A percentile compares a stretch with the other conserved stretches of the same genome.
These are phyloP conservation scores for Myopa tessellatipennis DNA, from an alignment of 2,888 invertebrate species.

Conservation along the genomic window DNA sequence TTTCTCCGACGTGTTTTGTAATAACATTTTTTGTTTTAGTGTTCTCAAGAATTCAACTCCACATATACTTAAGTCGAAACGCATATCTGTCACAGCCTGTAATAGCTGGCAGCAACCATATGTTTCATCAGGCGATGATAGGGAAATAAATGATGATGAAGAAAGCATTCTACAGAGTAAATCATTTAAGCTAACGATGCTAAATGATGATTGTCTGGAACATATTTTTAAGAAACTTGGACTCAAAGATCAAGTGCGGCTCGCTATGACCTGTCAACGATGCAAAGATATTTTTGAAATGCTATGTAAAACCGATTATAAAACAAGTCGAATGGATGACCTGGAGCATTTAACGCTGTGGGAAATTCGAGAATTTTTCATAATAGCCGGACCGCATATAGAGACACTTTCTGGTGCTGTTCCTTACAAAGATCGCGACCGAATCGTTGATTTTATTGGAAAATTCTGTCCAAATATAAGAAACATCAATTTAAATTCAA, in stretches of 20 bases:
- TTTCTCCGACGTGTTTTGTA: not conserved
- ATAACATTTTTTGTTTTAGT: slow-evolving; percentile 23
- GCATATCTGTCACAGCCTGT: slow-evolving; percentile 38
- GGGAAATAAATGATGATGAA: not conserved
- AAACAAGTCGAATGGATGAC: slow-evolving; percentile 20
- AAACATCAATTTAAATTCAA: slow-evolving; percentile 27
- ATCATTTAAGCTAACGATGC: not conserved
- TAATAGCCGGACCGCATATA: slow-evolving; percentile 38
- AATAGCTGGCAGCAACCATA: slow-evolving; percentile 45
- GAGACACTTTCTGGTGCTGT: slow-evolving; percentile 32
- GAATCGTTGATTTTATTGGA: slow-evolving; percentile 41
- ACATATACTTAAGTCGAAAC: slow-evolving; percentile 36
- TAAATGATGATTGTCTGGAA: slow-evolving; percentile 47
- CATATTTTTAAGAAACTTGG: slow-evolving; percentile 38
- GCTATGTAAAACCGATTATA: slow-evolving; percentile 37
- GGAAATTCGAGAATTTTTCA: slow-evolving; percentile 44
- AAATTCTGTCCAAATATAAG: slow-evolving; percentile 35
- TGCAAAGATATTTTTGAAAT: slow-evolving; percentile 39
- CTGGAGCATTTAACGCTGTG: slow-evolving; percentile 39
- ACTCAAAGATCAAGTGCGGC: slow-evolving; percentile 41
- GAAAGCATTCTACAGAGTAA: too few relatives aligned
- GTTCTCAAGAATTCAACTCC: slow-evolving; percentile 19
- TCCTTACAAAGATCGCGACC: slow-evolving; percentile 39
- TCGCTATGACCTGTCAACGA: slow-evolving; percentile 38
- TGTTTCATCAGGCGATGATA: not conserved